Conservation (phyloP, 2,797 vertebrate genomes). For the Gouania willdenowi region DNA sequence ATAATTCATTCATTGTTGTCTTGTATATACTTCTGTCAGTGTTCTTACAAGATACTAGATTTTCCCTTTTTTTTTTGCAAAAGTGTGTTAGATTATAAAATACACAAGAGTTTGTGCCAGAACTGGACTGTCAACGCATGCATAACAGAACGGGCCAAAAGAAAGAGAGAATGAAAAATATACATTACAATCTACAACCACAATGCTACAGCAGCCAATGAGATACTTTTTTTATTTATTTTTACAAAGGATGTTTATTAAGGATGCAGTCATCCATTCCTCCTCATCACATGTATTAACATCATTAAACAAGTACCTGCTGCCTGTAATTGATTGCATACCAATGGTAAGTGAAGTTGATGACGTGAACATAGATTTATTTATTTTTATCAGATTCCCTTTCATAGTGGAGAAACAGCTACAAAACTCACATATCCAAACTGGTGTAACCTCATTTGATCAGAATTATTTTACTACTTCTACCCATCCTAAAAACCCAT, state of each 20-base stretch:
- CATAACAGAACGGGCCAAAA: constrained; percentile 47
- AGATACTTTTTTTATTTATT: too few species aligned
- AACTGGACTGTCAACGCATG: constrained; percentile 69
- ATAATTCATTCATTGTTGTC: constrained; percentile 2
- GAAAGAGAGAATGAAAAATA: constrained; percentile 6
- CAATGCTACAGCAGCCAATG: not conserved
- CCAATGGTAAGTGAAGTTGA: too few species aligned
- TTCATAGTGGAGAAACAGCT: too few species aligned
- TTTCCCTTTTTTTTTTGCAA: constrained; percentile 35
- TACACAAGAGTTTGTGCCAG: constrained; percentile 70
- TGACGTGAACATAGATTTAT: too few species aligned
- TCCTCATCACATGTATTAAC: not conserved
- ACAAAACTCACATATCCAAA: too few species aligned
- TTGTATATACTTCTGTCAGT: constrained; percentile 2
- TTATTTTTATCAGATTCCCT: too few species aligned
- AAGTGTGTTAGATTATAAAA: constrained; percentile 62
- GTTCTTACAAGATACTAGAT: not conserved
- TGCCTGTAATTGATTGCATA: too few species aligned
- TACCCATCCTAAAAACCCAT: too few species aligned
- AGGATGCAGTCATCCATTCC: not conserved
- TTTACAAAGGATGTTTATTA: not conserved
- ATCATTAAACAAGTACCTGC: too few species aligned
- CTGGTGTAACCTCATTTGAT: too few species aligned
- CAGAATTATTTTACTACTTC: too few species aligned
- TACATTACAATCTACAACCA: not conserved